Conservation (phyloP, 2,888 invertebrate genomes). For the Scaptomyza flava region DNA sequence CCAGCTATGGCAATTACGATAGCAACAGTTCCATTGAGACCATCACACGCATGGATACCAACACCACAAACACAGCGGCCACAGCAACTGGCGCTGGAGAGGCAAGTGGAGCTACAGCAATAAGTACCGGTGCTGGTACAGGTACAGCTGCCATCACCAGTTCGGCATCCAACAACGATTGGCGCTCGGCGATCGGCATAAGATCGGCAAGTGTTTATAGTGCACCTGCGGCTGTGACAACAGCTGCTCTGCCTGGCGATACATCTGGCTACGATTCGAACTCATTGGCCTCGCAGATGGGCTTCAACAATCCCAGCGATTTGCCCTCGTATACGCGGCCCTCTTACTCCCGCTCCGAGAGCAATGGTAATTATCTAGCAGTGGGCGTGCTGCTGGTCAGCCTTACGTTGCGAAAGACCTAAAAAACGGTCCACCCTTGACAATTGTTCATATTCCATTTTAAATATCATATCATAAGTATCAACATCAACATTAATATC, state of each 20-base stretch:
- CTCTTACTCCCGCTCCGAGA: conserved; percentile 83
- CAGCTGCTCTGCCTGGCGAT: conserved; percentile 72
- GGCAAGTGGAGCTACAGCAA: conserved; percentile 63
- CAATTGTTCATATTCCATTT: conserved; percentile 18
- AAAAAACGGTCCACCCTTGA: conserved; percentile 20
- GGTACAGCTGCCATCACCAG: conserved; percentile 57
- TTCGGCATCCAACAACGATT: conserved; percentile 67
- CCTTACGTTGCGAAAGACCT: conserved; percentile 77
- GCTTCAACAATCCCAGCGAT: conserved; percentile 77
- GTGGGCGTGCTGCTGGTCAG: conserved; percentile 82
- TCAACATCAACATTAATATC: conserved; percentile 26
- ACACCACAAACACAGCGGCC: conserved; percentile 73
- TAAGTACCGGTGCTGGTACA: conserved; percentile 55
- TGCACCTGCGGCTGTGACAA: conserved; percentile 81
- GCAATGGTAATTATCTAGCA: conserved; percentile 83
- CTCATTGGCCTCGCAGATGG: conserved; percentile 78
- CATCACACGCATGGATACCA: conserved; percentile 81
- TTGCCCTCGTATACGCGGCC: conserved; percentile 81
- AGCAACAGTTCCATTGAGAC: conserved; percentile 81
- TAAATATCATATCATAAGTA: conserved; percentile 42
- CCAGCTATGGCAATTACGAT: conserved; percentile 75
- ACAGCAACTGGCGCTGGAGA: conserved; percentile 62
- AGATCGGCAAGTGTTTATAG: conserved; percentile 82
- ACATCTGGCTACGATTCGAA: conserved; percentile 79
- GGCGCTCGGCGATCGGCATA: conserved; percentile 71